Evolutionary conservation across 2,888 invertebrate species (phyloP).

Genomic region (Leptodirus hochenwartii): DNA sequence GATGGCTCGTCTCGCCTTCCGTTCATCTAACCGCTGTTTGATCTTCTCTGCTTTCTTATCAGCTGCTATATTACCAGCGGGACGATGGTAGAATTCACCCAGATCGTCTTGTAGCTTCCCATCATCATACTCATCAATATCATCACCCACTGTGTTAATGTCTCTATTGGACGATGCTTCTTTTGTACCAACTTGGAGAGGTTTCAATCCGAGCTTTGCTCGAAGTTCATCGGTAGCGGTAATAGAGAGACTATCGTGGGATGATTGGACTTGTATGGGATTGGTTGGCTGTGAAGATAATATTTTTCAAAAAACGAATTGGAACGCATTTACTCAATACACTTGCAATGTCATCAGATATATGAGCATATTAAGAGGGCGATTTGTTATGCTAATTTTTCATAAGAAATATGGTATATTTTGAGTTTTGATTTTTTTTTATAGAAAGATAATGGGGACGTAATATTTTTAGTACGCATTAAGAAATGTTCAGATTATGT

Average conservation of each 20-base stretch:
- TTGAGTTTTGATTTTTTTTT: no score
- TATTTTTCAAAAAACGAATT: no score
- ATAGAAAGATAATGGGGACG: no score
- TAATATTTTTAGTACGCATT: no score
- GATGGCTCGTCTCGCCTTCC: constrained; percentile 61
- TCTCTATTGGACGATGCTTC: no score
- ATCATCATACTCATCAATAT: constrained; percentile 33
- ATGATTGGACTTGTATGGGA: constrained; percentile 15
- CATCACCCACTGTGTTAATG: constrained; percentile 16
- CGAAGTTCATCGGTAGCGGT: constrained; percentile 78
- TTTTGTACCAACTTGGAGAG: constrained; percentile 50
- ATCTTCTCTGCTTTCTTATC: constrained; percentile 66
- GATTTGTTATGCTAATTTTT: no score
- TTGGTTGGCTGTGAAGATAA: constrained; percentile 5
- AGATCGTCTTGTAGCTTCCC: constrained; percentile 32
- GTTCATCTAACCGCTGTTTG: constrained; percentile 55
- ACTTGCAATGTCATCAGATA: no score
- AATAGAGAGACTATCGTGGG: constrained; percentile 47
- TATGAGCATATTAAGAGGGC: no score
- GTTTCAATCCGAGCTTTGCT: constrained; percentile 85
- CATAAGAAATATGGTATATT: no score
- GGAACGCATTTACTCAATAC: no score
- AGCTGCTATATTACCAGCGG: constrained; percentile 54
- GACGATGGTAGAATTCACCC: constrained; percentile 78
- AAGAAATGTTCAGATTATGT: no score